Evolutionary conservation across 2,888 invertebrate genomes (phyloP).

Genomic region (Drosophila phalerata): DNA sequence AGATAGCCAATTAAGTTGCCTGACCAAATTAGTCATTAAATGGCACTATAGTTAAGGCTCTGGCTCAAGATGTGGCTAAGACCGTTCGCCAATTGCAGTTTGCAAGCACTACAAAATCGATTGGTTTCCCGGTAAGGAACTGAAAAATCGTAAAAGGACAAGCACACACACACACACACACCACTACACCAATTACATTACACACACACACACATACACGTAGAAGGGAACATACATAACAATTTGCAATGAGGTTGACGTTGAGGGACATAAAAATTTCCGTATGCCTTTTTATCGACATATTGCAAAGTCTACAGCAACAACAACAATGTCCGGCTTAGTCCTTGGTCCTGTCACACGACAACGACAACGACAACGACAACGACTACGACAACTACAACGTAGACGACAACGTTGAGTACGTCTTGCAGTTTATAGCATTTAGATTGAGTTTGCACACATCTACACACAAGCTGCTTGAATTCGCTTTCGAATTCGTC

Average conservation of each 20-base stretch:
- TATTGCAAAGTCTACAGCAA: constrained; percentile 48
- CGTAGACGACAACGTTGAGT: constrained; percentile 38
- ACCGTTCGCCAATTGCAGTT: constrained; percentile 23
- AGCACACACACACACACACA: constrained; percentile 27
- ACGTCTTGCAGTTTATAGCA: constrained; percentile 76
- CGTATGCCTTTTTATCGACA: constrained; percentile 74
- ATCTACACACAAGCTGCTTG: constrained; percentile 59
- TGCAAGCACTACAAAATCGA: constrained; percentile 59
- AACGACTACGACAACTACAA: constrained; percentile 13
- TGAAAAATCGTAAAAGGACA: constrained; percentile 37
- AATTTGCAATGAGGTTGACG: constrained; percentile 76
- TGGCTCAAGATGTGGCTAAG: constrained; percentile 9
- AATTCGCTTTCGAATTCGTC: constrained; percentile 43
- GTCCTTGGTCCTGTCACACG: constrained; percentile 46
- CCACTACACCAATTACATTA: constrained; percentile 26
- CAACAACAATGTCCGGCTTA: constrained; percentile 32
- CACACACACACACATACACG: constrained; percentile 2
- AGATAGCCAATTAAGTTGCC: constrained; percentile 54
- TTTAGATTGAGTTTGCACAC: constrained; percentile 77
- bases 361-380: constrained; percentile 18
- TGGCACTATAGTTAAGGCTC: constrained; percentile 16
- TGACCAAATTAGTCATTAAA: constrained; percentile 61
- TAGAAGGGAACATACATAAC: constrained; percentile 44
- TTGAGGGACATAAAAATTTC: constrained; percentile 81
- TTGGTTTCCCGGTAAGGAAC: constrained; percentile 38